Base-by-base conservation (phyloP, 2,113 vertebrate genomes). In the Chaetura pelagica region DNA sequence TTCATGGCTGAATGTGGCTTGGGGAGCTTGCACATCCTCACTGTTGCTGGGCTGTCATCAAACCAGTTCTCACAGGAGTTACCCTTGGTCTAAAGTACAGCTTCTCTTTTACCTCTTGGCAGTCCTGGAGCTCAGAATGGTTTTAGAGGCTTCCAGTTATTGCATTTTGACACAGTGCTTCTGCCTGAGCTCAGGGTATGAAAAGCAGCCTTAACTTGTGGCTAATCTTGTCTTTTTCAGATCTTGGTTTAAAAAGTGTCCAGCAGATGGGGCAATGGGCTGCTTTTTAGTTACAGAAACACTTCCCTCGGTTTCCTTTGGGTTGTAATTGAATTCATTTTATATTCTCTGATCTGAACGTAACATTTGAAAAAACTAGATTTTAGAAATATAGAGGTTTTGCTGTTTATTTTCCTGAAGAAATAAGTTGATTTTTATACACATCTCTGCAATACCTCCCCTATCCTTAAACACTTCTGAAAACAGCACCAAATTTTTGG, bases 191-290 rank as follows among this genome's bases (percentile, higher is more conserved):
- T 69, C 15, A 20, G 40, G 23, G 30, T 24, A 8, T 58, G 72
- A 74, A 74, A 9, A 44, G n/a, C 20, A 64, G 21, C n/a, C n/a
- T 29, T 12, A 9, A 24, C 34, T 62, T 29, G 32, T 6, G 30
- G 4, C 7, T 7, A n/a, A 18, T 0, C 4, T 3, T 84, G 19
- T 6, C 19, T 38, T 68, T 71, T 46, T 44, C 44, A 75, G 44
- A 29, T 19, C 12, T 32, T 26, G 23, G 10, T 68, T 58, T n/a
- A 35, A 26, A 2, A 84, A 82, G 18, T 4, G 73, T 35, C 96
- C 98, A 97, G 96, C 90, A 98, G 98, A 95, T 98, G 98, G 98
- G 89, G 96, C 97, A 92, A 93, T 96, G 91, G 78, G 77, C 96
- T 95, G 89, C 76, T 74, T 84, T 96, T 90, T 69, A 59, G 29